phyloP scores from a whole-genome alignment of 2,888 invertebrate genomes.

The Plebejus melissa region DNA sequence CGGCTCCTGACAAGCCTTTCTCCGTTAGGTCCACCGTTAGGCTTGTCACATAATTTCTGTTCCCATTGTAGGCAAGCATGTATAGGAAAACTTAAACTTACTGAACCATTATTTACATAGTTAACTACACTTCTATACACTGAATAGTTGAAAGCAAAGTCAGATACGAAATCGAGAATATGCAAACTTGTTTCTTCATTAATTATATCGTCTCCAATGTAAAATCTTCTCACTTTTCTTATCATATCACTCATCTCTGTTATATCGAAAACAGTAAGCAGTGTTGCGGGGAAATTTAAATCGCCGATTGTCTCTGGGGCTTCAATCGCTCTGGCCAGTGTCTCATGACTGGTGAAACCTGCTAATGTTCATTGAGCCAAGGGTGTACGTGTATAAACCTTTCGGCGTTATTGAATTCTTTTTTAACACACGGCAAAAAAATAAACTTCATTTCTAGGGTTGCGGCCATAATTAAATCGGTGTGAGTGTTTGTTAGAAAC shows the following conservation, averaged over 20 bases:
- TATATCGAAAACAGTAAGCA: neutral
- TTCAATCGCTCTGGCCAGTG: neutral
- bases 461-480: conserved; percentile 45
- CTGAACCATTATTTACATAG: neutral
- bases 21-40: conserved; percentile 29
- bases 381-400: conserved; percentile 28
- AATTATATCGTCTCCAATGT: conserved; percentile 47
- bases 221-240: conserved; percentile 44
- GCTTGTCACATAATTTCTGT: neutral
- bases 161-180: conserved; percentile 34
- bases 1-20: conserved; percentile 35
- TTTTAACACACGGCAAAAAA: conserved; percentile 50
- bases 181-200: conserved; percentile 36
- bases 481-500: conserved; percentile 45
- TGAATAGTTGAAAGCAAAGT: conserved; percentile 22
- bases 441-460: conserved; percentile 38
- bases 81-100: conserved; percentile 5
- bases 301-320: neutral
- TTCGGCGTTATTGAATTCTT: conserved; percentile 38
- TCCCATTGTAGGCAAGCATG: neutral
- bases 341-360: neutral
- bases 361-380: neutral
- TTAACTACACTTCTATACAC: conserved; percentile 6
- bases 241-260: conserved; percentile 38
- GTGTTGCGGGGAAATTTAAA: neutral